These are phyloP conservation scores for Callyntrura sp. DNA, from an alignment of 2,888 invertebrate species.

Conservation along the genomic window DNA sequence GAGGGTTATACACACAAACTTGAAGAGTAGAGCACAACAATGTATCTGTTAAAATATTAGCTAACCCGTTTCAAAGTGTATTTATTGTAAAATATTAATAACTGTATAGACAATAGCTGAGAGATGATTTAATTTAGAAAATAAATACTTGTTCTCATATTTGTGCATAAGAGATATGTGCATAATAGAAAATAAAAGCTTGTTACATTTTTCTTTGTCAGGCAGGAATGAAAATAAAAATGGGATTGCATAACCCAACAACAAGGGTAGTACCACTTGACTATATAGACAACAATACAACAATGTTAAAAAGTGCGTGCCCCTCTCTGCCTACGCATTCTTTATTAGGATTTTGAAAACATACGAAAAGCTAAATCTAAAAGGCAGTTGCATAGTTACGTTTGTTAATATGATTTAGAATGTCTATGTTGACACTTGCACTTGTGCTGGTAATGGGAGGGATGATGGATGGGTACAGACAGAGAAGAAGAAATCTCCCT, in stretches of 20 bases:
- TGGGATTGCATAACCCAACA: background rate
- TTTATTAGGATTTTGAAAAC: conserved; percentile 7
- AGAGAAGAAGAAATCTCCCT: too few relatives aligned
- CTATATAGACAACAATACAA: too few relatives aligned
- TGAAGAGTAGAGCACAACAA: background rate
- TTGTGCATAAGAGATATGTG: too few relatives aligned
- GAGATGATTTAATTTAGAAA: conserved; percentile 32
- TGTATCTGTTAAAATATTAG: background rate
- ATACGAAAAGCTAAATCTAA: background rate
- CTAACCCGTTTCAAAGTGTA: too few relatives aligned
- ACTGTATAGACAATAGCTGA: too few relatives aligned
- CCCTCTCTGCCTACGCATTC: background rate
- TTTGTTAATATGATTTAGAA: conserved; percentile 24
- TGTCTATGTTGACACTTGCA: background rate
- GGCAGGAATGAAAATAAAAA: background rate
- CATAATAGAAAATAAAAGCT: too few relatives aligned
- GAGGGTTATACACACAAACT: background rate
- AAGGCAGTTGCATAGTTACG: too few relatives aligned
- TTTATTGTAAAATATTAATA: too few relatives aligned
- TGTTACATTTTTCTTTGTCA: too few relatives aligned
- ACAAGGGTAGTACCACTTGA: too few relatives aligned
- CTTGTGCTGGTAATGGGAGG: background rate
- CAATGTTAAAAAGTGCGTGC: background rate
- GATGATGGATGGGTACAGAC: too few relatives aligned
- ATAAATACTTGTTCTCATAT: too few relatives aligned